Evolutionary conservation across 37 sponge, comb jelly and placozoan species (phyloP).

Genomic region (Haliclona indistincta): DNA sequence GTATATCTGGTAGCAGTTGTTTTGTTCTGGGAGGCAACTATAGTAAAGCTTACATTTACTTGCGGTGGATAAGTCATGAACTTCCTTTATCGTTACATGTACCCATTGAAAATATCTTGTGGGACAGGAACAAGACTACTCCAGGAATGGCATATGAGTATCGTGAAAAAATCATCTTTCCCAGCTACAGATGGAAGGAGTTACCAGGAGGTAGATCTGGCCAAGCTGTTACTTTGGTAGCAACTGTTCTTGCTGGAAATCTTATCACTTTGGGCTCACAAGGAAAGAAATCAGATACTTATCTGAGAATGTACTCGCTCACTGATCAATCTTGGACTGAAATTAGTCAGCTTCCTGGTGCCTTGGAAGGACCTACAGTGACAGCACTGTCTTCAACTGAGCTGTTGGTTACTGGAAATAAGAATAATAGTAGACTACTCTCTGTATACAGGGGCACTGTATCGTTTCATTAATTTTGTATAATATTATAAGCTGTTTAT

Average conservation of each 20-base stretch:
- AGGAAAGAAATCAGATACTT: not conserved
- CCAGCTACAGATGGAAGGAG: constrained; percentile 26
- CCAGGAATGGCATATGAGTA: constrained; percentile 25
- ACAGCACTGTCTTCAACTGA: constrained; percentile 19
- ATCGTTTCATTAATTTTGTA: too few relatives aligned
- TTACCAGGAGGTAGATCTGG: constrained; percentile 13
- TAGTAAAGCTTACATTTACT: not conserved
- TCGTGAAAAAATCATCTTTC: constrained; percentile 23
- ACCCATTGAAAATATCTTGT: constrained; percentile 14
- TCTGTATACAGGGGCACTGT: constrained; percentile 27
- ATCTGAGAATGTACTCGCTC: constrained; percentile 19
- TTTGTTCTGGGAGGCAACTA: constrained; percentile 24
- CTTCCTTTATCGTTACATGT: constrained; percentile 12
- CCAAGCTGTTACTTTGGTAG: constrained; percentile 19
- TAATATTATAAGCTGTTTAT: too few relatives aligned
- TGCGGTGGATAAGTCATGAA: not conserved
- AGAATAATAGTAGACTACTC: not conserved
- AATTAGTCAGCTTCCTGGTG: constrained; percentile 16
- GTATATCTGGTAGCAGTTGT: constrained; percentile 15
- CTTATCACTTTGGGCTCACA: constrained; percentile 9
- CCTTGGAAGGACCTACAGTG: constrained; percentile 1
- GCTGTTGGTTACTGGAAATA: constrained; percentile 4
- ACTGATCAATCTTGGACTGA: constrained; percentile 18
- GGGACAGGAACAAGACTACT: constrained; percentile 16
- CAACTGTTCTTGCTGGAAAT: constrained; percentile 25